Evolutionary conservation across 2,888 invertebrate species (phyloP).

Genomic region (Dorcus hopei): DNA sequence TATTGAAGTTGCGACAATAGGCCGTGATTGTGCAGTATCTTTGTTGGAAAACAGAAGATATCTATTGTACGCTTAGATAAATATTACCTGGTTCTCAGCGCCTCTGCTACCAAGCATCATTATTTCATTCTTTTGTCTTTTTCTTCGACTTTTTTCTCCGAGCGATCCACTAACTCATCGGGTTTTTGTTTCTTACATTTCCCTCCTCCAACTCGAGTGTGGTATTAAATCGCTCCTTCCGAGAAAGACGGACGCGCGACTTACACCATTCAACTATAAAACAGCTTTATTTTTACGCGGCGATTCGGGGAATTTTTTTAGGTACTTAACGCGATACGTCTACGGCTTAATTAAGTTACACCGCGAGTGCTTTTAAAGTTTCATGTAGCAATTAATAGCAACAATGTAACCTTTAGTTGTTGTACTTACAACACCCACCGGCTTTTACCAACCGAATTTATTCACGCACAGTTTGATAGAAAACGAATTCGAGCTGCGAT

Average conservation of each 20-base stretch:
- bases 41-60: slow-evolving; percentile 41
- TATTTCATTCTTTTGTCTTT: slow-evolving; percentile 20
- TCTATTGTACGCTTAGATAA: slow-evolving; percentile 44
- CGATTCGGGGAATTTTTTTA: slow-evolving; percentile 9
- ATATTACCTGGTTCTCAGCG: slow-evolving; percentile 34
- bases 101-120: slow-evolving; percentile 20
- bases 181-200: slow-evolving; percentile 4
- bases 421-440: slow-evolving; percentile 9
- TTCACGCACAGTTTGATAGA: slow-evolving; percentile 1
- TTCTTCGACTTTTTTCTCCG: slow-evolving; percentile 4
- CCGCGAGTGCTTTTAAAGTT: slow-evolving; percentile 13
- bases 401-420: slow-evolving; percentile 5
- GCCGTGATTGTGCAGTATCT: slow-evolving; percentile 45
- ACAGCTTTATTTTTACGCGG: not conserved
- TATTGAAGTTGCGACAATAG: slow-evolving; percentile 41
- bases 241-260: not conserved
- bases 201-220: not conserved
- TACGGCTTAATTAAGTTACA: slow-evolving; percentile 14
- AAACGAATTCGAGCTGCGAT: not conserved
- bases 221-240: not conserved
- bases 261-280: not conserved
- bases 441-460: not conserved
- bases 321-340: not conserved
- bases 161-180: slow-evolving; percentile 11
- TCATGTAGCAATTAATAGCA: slow-evolving; percentile 9